Percentiles rank a stretch among this genome's conserved stretches.
phyloP scores from a whole-genome alignment of 2,888 invertebrate genomes.

The Epistrophe eligans region DNA sequence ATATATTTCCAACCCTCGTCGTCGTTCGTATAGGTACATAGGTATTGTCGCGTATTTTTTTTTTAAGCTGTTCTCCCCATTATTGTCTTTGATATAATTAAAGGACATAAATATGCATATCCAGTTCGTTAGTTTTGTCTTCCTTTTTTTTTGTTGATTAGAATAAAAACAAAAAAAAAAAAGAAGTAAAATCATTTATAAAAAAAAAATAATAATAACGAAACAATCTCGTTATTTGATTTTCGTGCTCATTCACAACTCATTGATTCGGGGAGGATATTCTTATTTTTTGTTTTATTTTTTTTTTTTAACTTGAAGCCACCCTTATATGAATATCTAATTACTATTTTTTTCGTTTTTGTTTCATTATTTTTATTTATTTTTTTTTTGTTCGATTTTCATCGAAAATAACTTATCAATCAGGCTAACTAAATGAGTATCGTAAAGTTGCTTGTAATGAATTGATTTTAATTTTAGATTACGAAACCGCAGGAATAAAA shows the following conservation, averaged over 20 bases:
- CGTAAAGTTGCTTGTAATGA: slow-evolving; percentile 71
- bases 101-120: slow-evolving; percentile 74
- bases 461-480: slow-evolving; percentile 76
- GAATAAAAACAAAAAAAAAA: slow-evolving; percentile 11
- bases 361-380: slow-evolving; percentile 30
- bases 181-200: slow-evolving; percentile 22
- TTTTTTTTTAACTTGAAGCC: slow-evolving; percentile 11
- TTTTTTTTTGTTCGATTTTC: slow-evolving; percentile 45
- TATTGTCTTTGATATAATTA: slow-evolving; percentile 63
- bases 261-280: slow-evolving; percentile 52
- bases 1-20: slow-evolving; percentile 25
- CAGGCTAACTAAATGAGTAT: slow-evolving; percentile 73
- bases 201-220: slow-evolving; percentile 29
- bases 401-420: slow-evolving; percentile 74
- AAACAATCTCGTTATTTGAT: slow-evolving; percentile 47
- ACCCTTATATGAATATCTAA: slow-evolving; percentile 73
- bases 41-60: slow-evolving; percentile 33
- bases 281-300: neutral
- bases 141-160: slow-evolving; percentile 19
- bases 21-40: neutral
- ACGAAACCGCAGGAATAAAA: slow-evolving; percentile 64
- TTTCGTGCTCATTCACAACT: slow-evolving; percentile 66
- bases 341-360: slow-evolving; percentile 55
- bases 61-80: slow-evolving; percentile 19
- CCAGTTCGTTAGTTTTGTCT: slow-evolving; percentile 40